Conservation (phyloP, 2,113 vertebrate genomes). For the Choloepus hoffmanni region DNA sequence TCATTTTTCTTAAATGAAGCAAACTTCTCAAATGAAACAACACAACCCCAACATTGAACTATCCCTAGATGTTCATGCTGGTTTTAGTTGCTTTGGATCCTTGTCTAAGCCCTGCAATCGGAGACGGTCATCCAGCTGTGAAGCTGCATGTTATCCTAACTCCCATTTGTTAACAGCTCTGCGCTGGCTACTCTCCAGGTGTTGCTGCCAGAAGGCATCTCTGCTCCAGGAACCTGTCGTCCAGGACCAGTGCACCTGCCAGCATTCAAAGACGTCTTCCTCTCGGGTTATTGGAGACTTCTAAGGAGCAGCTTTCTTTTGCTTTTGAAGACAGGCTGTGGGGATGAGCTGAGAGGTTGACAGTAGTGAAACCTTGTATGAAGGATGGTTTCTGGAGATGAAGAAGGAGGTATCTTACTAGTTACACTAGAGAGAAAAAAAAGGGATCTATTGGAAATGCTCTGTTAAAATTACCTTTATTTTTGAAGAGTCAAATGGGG, state of each 20-base stretch:
- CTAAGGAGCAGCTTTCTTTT: conserved; percentile 14
- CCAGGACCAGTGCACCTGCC: background rate
- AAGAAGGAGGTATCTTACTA: background rate
- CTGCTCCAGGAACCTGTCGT: background rate
- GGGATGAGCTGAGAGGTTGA: background rate
- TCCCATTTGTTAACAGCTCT: conserved; percentile 15
- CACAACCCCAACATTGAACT: background rate
- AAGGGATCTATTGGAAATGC: conserved; percentile 1
- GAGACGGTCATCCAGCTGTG: background rate
- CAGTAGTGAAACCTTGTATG: background rate
- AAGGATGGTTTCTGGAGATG: background rate
- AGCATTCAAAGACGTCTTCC: background rate
- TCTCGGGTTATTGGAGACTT: conserved; percentile 29
- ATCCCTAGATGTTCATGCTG: background rate
- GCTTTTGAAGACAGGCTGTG: background rate
- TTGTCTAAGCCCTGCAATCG: background rate
- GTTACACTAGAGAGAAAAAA: background rate
- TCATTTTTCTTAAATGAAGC: conserved; percentile 25
- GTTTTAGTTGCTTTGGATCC: background rate
- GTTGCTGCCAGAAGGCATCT: background rate
- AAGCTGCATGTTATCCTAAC: background rate
- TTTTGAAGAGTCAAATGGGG: conserved; percentile 24
- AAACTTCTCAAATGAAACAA: background rate
- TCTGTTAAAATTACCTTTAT: background rate
- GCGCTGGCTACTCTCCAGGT: background rate